Percentiles rank a stretch among this genome's conserved stretches.
Conservation (phyloP, 1,140 invertebrate genomes). For the Eumeta japonica region DNA sequence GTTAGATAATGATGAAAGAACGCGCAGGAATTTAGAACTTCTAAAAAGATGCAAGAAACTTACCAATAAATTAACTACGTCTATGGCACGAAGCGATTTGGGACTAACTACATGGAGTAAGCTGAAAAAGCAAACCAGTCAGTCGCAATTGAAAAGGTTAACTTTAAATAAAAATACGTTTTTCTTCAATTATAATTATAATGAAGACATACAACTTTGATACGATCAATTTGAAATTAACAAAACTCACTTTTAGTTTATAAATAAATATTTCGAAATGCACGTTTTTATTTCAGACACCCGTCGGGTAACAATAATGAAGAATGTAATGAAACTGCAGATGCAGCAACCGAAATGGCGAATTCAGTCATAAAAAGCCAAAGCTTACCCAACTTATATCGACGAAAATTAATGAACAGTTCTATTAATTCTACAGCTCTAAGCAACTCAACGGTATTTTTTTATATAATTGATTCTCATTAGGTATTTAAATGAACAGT, state of each 20-base stretch:
- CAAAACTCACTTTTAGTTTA: no score
- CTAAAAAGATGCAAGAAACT: conserved; percentile 54
- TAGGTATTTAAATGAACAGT: background rate
- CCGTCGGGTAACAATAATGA: conserved; percentile 78
- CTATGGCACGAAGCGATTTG: conserved; percentile 81
- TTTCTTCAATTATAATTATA: no score
- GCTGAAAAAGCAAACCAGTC: conserved; percentile 63
- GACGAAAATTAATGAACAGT: conserved; percentile 46
- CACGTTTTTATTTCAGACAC: conserved; percentile 56
- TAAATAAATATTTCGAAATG: no score
- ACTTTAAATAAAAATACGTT: conserved; percentile 4
- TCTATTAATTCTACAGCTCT: conserved; percentile 52
- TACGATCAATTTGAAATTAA: no score
- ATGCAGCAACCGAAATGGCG: conserved; percentile 42
- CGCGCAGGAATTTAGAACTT: conserved; percentile 57
- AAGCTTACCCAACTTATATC: conserved; percentile 71
- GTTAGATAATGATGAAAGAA: conserved; percentile 55
- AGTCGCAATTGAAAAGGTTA: conserved; percentile 53
- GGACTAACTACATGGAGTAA: conserved; percentile 84
- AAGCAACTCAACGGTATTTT: conserved; percentile 63
- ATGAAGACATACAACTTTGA: no score
- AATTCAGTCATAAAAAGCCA: conserved; percentile 66
- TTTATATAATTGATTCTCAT: conserved; percentile 5
- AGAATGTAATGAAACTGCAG: conserved; percentile 40
- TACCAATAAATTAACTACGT: conserved; percentile 63